A percentile compares a stretch with the other conserved stretches of the same genome.
Evolutionary conservation across 2,888 invertebrate genomes (phyloP).

Genomic region (Orthosia gracilis): DNA sequence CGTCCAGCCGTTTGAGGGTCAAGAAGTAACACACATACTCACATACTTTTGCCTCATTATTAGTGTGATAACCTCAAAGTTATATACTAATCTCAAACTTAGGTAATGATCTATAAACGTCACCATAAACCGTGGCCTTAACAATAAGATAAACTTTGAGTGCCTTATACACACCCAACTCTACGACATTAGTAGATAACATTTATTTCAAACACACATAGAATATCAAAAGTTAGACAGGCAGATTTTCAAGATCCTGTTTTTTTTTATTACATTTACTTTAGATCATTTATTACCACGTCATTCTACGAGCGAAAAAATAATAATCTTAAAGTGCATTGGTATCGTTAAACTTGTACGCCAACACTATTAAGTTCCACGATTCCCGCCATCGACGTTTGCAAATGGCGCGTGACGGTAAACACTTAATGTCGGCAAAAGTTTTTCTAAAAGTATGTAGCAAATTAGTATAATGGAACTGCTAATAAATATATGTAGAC

Average conservation of each 20-base stretch:
- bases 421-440: conserved; percentile 41
- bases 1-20: no score
- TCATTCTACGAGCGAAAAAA: neutral
- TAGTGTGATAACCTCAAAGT: neutral
- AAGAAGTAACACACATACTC: no score
- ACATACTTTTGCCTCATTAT: no score
- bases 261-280: neutral
- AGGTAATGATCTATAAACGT: conserved; percentile 13
- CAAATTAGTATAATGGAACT: conserved; percentile 38
- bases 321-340: conserved; percentile 32
- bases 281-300: neutral
- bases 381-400: conserved; percentile 38
- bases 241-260: neutral
- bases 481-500: conserved; percentile 12
- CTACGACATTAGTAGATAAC: neutral
- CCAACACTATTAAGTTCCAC: conserved; percentile 29
- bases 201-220: neutral
- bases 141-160: conserved; percentile 8
- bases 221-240: neutral
- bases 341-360: conserved; percentile 38
- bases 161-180: neutral
- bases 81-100: conserved; percentile 5
- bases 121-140: conserved; percentile 14
- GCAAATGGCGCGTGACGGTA: conserved; percentile 46
- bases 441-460: conserved; percentile 30